phyloP scores from a whole-genome alignment of 2,888 invertebrate genomes.

The Acronicta leporina region DNA sequence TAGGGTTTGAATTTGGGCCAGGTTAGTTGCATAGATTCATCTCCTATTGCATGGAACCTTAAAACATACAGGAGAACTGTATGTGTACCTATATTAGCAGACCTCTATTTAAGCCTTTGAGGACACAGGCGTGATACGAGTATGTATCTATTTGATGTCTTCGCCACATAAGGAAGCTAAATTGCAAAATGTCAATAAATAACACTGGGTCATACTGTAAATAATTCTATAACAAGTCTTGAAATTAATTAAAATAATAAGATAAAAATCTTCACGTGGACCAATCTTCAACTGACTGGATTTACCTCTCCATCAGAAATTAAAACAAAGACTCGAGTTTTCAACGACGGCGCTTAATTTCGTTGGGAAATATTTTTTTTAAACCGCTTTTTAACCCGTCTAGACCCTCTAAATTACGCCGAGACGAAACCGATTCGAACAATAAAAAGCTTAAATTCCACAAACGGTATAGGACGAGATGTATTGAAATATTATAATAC shows the following conservation, averaged over 20 bases:
- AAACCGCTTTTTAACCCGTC: conserved; percentile 74
- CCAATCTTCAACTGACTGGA: conserved; percentile 10
- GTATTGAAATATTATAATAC: conserved; percentile 88
- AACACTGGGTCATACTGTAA: background rate
- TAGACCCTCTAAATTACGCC: conserved; percentile 84
- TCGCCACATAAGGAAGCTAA: too few species aligned
- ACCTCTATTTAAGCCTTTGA: too few species aligned
- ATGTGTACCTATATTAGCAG: too few species aligned
- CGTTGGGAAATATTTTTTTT: conserved; percentile 42
- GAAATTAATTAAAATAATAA: background rate
- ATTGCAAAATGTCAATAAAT: too few species aligned
- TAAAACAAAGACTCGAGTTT: conserved; percentile 42
- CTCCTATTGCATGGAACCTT: too few species aligned
- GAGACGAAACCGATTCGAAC: conserved; percentile 80
- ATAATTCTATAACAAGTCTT: background rate
- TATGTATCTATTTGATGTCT: too few species aligned
- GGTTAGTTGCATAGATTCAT: too few species aligned
- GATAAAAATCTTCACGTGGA: conserved; percentile 17
- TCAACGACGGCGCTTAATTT: conserved; percentile 66
- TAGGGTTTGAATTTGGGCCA: too few species aligned
- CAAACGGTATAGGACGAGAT: conserved; percentile 83
- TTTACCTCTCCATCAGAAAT: conserved; percentile 36
- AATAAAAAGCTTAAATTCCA: conserved; percentile 87
- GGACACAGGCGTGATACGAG: too few species aligned
- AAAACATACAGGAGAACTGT: too few species aligned